Conservation (phyloP, 2,113 vertebrate species). For the Callipepla squamata region DNA sequence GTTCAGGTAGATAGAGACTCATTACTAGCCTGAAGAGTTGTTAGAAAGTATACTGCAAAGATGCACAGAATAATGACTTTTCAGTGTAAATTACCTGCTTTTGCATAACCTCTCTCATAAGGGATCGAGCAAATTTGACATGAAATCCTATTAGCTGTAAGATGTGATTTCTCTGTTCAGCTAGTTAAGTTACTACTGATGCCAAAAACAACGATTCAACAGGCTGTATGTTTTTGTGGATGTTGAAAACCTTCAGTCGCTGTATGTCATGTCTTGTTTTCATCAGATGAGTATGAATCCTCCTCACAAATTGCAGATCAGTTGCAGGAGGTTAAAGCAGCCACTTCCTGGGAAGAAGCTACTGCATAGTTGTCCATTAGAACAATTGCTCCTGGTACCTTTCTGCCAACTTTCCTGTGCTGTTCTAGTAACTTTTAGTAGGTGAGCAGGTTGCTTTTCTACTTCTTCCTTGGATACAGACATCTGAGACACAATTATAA, state of each 20-base stretch:
- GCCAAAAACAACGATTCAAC: neutral
- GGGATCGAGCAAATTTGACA: neutral
- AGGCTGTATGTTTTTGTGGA: neutral
- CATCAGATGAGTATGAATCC: neutral
- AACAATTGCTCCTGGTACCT: neutral
- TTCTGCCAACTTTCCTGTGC: neutral
- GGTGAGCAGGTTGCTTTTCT: neutral
- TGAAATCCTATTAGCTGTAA: neutral
- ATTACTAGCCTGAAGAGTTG: neutral
- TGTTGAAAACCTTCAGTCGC: neutral
- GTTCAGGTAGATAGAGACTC: neutral
- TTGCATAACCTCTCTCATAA: neutral
- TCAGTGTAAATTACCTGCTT: neutral
- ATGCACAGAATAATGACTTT: neutral
- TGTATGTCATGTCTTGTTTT: neutral
- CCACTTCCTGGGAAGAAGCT: neutral
- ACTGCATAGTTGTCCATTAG: neutral
- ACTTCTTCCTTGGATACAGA: neutral
- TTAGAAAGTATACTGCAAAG: neutral
- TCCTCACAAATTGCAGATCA: neutral
- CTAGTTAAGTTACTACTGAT: neutral
- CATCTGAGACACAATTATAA: neutral
- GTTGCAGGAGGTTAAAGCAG: neutral
- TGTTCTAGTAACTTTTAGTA: neutral
- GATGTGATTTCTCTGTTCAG: neutral